phyloP scores from a whole-genome alignment of 2,113 vertebrate genomes.

The Carassius gibelio region DNA sequence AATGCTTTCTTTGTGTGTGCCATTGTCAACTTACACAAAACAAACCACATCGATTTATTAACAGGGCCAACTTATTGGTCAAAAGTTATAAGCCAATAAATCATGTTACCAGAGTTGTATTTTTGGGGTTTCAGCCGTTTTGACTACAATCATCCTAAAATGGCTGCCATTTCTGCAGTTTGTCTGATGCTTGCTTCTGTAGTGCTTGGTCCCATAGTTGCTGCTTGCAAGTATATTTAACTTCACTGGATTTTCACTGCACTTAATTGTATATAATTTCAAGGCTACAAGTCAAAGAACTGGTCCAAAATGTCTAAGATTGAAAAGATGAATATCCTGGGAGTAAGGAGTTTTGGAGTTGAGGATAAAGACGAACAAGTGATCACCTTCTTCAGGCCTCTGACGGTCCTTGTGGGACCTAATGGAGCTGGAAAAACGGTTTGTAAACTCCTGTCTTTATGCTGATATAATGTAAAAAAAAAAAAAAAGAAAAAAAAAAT shows the following conservation, averaged over 20 bases:
- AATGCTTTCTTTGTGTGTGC: too few species aligned
- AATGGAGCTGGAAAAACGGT: conserved; percentile 99
- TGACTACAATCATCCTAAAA: too few species aligned
- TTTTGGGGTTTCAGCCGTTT: too few species aligned
- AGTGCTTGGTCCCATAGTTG: too few species aligned
- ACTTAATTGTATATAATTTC: not conserved
- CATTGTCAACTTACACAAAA: too few species aligned
- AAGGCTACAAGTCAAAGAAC: not conserved
- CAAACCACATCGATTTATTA: too few species aligned
- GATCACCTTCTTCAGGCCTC: conserved; percentile 87
- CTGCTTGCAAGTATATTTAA: not conserved
- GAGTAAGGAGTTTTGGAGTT: conserved; percentile 95
- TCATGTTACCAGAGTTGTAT: too few species aligned
- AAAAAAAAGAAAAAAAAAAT: too few species aligned
- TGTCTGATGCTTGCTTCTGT: too few species aligned
- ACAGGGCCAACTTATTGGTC: too few species aligned
- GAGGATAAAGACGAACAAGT: conserved; percentile 97
- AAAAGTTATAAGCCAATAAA: too few species aligned
- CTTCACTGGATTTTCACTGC: not conserved
- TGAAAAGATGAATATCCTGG: conserved; percentile 96
- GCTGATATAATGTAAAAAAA: not conserved
- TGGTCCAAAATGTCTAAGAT: conserved; percentile 87
- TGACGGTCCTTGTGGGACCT: conserved; percentile 97
- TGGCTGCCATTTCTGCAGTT: too few species aligned
- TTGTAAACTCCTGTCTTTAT: conserved; percentile 46